Evolutionary conservation across 2,113 vertebrate species (phyloP).

Genomic region (Potamarius usumacintae): DNA sequence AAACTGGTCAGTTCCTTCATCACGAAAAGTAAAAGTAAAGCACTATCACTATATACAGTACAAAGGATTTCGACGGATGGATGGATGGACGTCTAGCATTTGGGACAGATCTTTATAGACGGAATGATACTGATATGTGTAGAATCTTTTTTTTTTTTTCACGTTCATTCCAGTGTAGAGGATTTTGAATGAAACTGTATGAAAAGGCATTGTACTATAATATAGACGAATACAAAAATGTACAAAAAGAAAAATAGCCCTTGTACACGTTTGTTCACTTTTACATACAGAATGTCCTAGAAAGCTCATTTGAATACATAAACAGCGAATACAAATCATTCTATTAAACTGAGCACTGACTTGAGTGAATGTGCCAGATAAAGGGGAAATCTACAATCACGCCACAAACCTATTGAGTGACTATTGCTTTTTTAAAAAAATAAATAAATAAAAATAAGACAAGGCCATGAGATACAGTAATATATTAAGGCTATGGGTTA

Average conservation of each 20-base stretch:
- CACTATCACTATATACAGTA: not conserved
- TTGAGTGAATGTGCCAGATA: slow-evolving; percentile 62
- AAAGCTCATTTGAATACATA: slow-evolving; percentile 39
- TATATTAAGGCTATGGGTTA: not conserved
- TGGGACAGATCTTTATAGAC: not conserved
- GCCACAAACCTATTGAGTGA: too few relatives aligned
- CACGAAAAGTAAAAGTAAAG: not conserved
- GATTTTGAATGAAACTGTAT: slow-evolving; percentile 40
- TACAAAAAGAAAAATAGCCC: not conserved
- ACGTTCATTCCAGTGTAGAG: slow-evolving; percentile 22
- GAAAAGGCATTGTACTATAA: not conserved
- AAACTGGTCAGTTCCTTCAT: not conserved
- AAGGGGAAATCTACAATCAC: not conserved
- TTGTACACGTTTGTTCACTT: slow-evolving; percentile 66
- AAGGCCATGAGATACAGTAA: not conserved
- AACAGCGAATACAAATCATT: slow-evolving; percentile 34
- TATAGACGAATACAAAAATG: not conserved
- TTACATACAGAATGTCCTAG: slow-evolving; percentile 37
- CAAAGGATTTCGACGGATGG: not conserved
- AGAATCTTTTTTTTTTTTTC: not conserved
- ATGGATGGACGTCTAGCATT: not conserved
- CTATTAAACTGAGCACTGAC: not conserved
- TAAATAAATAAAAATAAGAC: not conserved
- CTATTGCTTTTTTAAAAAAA: too few relatives aligned
- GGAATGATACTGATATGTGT: not conserved